phyloP scores from a whole-genome alignment of 1,140 invertebrate genomes.

The Cheumatopsyche charites region DNA sequence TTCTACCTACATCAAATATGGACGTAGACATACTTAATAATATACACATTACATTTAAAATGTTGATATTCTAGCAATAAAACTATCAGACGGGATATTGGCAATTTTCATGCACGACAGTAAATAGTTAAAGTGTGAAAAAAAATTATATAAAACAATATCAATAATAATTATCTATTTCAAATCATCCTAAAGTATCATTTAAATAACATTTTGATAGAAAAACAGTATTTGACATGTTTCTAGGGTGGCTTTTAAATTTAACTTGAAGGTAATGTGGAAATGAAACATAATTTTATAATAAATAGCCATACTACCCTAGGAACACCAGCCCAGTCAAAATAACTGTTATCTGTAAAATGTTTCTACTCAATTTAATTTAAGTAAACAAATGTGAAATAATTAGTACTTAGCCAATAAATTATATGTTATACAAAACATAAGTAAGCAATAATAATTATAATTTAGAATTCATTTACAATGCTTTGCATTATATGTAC shows the following conservation, averaged over 20 bases:
- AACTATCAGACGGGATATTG: slow-evolving; percentile 2
- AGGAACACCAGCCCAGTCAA: slow-evolving; percentile 48
- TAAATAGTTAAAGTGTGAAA: not conserved
- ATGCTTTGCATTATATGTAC: not conserved
- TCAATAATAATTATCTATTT: too few species aligned
- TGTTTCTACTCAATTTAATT: slow-evolving; percentile 12
- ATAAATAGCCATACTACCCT: slow-evolving; percentile 17
- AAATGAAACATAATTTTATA: not conserved
- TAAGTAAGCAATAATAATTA: slow-evolving; percentile 12
- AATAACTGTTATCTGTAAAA: slow-evolving; percentile 33
- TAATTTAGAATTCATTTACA: slow-evolving; percentile 19
- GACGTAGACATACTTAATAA: slow-evolving; percentile 26
- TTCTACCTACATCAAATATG: slow-evolving; percentile 24
- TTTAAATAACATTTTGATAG: slow-evolving; percentile 30
- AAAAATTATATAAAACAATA: not conserved
- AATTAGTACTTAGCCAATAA: too few species aligned
- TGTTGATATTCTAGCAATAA: slow-evolving; percentile 15
- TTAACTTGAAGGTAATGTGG: not conserved
- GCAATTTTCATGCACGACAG: not conserved
- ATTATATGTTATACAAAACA: too few species aligned
- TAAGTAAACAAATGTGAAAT: too few species aligned
- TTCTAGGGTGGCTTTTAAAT: slow-evolving; percentile 28
- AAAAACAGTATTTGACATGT: slow-evolving; percentile 39
- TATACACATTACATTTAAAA: slow-evolving; percentile 23
- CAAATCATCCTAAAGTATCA: too few species aligned